Evolutionary conservation across 2,113 vertebrate species (phyloP), one percentile per base, ranked within the genome.

Genomic region (Catagonus wagneri): DNA sequence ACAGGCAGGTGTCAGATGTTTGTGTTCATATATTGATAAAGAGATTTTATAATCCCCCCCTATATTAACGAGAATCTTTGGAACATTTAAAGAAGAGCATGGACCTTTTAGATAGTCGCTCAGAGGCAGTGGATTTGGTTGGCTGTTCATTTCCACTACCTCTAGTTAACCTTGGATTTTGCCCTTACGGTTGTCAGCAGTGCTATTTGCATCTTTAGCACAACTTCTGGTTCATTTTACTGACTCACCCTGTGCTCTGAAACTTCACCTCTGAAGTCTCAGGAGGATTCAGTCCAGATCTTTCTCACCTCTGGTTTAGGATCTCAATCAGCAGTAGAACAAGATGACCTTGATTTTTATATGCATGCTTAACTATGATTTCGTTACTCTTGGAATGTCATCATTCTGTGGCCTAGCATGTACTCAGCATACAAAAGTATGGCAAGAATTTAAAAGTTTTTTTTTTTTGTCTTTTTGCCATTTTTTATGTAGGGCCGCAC

Each of bases 291-390:
- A 54, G 85, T 87, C 78, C n/a, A 91, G 69, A 83, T 75, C 36
- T 54, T 93, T 34, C 20, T 95, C 69, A 95, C 50, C 83, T 91
- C 79, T 63, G 39, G 44, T 93, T 97, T 90, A 93, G 76, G 92
- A 92, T 75, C 75, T 93, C 8, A 0, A 66, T 87, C n/a, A 34
- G 34, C 8, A 63, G 13, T 15, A 16, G 36, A 80, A 71, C 20
- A 11, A 72, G 66, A 17, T 0, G 20, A 93, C 92, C 76, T 95
- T 97, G 85, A 66, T 89, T 97, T 97, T 96, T 93, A 88, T 78
- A 93, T 95, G 61, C 61, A 34, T 50, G 58, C 58, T 96, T 95
- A 94, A 83, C 79, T 88, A 83, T 87, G 66, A 88, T 69, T 94
- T 92, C 68, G 85, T 96, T 95, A 52, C 80, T 94, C 22, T 25